These are phyloP conservation scores for Habroteleia sp. DNA, from an alignment of 2,888 invertebrate genomes.

Conservation along the genomic window DNA sequence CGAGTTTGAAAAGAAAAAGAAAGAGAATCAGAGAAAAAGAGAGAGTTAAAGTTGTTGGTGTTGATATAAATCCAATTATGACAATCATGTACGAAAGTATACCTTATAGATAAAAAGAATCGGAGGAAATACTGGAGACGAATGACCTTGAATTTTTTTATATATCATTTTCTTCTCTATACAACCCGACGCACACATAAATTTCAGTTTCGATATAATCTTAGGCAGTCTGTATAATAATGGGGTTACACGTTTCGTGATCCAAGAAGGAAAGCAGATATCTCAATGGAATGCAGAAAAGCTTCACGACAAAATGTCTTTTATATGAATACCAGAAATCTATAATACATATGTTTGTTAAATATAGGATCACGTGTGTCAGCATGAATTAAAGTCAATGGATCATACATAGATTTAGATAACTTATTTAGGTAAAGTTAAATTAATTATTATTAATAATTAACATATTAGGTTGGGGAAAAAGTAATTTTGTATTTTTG, in stretches of 20 bases:
- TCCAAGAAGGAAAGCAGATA: constrained; percentile 48
- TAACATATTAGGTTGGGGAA: too few relatives aligned
- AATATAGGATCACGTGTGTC: too few relatives aligned
- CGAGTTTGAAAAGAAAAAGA: constrained; percentile 1
- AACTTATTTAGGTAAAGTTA: too few relatives aligned
- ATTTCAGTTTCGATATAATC: constrained; percentile 63
- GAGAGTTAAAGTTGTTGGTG: constrained; percentile 11
- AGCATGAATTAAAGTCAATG: too few relatives aligned
- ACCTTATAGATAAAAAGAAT: constrained; percentile 49
- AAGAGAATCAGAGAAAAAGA: too few relatives aligned
- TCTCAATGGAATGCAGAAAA: constrained; percentile 54
- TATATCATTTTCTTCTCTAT: constrained; percentile 60
- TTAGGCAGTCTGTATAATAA: constrained; percentile 61
- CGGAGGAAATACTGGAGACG: constrained; percentile 43
- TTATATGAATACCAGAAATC: constrained; percentile 32
- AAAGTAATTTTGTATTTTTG: too few relatives aligned
- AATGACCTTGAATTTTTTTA: constrained; percentile 57
- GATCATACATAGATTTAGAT: too few relatives aligned
- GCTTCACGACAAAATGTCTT: constrained; percentile 39
- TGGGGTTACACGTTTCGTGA: constrained; percentile 56
- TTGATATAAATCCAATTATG: constrained; percentile 54
- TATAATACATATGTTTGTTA: too few relatives aligned
- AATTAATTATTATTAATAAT: too few relatives aligned
- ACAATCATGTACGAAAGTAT: constrained; percentile 36
- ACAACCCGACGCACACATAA: constrained; percentile 58